Percentiles rank a stretch among this genome's conserved stretches.
Conservation (phyloP, 2,797 vertebrate species). For the Periparus ater region DNA sequence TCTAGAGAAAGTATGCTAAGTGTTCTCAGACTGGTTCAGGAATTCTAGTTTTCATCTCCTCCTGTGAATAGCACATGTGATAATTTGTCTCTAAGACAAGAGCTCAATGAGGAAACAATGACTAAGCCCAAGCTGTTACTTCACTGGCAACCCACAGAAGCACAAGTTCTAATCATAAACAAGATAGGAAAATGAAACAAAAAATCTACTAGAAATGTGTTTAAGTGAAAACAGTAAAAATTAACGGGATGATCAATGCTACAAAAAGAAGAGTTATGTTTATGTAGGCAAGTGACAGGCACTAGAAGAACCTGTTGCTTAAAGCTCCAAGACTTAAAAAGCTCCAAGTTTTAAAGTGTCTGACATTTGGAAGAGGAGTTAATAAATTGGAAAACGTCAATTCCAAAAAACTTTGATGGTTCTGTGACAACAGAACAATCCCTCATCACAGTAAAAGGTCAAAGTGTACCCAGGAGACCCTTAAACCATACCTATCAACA, state of each 20-base stretch:
- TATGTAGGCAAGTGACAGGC: not conserved
- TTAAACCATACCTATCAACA: conserved; percentile 81
- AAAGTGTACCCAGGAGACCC: not conserved
- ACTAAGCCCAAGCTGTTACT: not conserved
- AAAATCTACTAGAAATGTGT: not conserved
- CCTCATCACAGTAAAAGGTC: not conserved
- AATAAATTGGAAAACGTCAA: not conserved
- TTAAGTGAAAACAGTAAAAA: not conserved
- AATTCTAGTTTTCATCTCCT: not conserved
- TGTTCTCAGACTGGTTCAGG: not conserved
- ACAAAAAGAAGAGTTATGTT: not conserved
- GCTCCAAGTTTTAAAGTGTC: not conserved
- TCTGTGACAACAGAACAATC: not conserved
- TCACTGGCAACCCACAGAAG: not conserved
- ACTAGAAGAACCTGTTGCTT: not conserved
- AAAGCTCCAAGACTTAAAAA: not conserved
- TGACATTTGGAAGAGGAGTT: not conserved
- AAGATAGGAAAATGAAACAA: not conserved
- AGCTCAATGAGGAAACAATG: not conserved
- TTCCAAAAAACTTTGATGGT: not conserved
- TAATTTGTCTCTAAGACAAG: not conserved
- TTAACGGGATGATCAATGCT: not conserved
- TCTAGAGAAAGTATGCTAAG: not conserved
- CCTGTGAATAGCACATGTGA: not conserved
- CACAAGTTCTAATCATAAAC: not conserved